Evolutionary conservation across 2,888 invertebrate species (phyloP).

Genomic region (Formica aserva): DNA sequence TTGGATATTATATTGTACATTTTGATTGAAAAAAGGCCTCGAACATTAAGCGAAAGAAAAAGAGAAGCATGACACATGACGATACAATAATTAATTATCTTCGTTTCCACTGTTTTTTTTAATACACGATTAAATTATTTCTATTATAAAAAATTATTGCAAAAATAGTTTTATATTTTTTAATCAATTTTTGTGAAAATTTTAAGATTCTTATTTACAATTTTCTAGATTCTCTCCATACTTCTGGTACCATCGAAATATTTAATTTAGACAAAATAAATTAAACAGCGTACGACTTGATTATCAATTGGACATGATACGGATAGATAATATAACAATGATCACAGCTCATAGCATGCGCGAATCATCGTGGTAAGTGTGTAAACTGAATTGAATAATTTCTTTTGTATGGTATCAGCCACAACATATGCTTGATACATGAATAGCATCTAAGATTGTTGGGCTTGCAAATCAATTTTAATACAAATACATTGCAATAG

Average conservation of each 20-base stretch:
- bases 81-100: background rate
- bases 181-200: background rate
- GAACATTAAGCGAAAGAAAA: background rate
- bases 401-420: constrained; percentile 71
- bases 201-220: background rate
- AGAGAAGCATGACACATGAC: too few relatives aligned
- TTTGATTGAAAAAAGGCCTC: background rate
- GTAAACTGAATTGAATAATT: constrained; percentile 73
- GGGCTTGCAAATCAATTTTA: constrained; percentile 71
- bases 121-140: background rate
- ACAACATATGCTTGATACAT: constrained; percentile 67
- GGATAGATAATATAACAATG: too few relatives aligned
- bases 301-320: background rate
- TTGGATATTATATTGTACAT: background rate
- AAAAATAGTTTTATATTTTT: background rate
- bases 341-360: background rate
- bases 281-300: background rate
- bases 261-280: background rate
- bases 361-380: background rate
- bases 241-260: background rate
- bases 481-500: constrained; percentile 53
- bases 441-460: constrained; percentile 67
- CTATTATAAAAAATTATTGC: background rate
- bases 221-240: background rate
- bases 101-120: background rate